Evolutionary conservation across 2,797 vertebrate genomes (phyloP).

Genomic region (Synaphobranchus kaupii): DNA sequence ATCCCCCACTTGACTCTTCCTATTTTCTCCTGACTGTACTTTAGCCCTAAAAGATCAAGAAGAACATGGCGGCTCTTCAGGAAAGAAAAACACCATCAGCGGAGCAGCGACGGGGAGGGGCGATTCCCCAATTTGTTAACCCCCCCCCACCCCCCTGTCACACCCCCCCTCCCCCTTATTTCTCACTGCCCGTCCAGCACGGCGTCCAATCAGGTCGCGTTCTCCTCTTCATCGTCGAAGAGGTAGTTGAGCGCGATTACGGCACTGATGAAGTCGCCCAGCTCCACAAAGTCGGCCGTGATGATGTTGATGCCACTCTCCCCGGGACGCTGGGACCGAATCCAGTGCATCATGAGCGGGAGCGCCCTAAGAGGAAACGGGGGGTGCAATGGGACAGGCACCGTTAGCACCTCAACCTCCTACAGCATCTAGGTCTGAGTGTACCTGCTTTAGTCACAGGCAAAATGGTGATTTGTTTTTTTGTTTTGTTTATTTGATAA

Average conservation of each 20-base stretch:
- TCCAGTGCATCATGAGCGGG: conserved; percentile 97
- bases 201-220: conserved; percentile 85
- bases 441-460: too few species aligned
- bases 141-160: neutral
- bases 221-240: conserved; percentile 86
- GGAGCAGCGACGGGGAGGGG: neutral
- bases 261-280: conserved; percentile 95
- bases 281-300: conserved; percentile 98
- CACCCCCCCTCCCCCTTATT: conserved; percentile 31
- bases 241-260: conserved; percentile 97
- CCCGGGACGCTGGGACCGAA: conserved; percentile 89
- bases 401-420: neutral
- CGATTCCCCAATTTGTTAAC: neutral
- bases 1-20: neutral
- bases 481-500: neutral
- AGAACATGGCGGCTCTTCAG: neutral
- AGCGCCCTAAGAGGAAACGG: conserved; percentile 77
- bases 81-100: neutral
- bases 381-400: neutral
- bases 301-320: conserved; percentile 96
- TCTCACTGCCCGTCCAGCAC: conserved; percentile 53
- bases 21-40: neutral
- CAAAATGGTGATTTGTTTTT: neutral
- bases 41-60: neutral
- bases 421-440: too few species aligned